Evolutionary conservation across 2,113 vertebrate genomes (phyloP).

Genomic region (Misgurnus anguillicaudatus): DNA sequence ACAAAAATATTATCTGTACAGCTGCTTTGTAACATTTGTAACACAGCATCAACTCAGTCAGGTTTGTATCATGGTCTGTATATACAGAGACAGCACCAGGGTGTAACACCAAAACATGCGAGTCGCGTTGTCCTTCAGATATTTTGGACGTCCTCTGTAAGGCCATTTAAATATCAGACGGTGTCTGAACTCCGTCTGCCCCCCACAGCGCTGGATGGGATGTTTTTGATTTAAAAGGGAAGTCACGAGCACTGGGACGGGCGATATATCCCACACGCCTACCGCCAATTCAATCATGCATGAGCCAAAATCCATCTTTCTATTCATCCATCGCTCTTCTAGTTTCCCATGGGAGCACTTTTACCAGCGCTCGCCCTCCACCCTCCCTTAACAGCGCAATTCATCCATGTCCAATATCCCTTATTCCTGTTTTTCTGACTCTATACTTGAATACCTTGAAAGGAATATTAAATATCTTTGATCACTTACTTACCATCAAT

Average conservation of each 20-base stretch:
- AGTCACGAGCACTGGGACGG: constrained; percentile 31
- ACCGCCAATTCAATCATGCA: constrained; percentile 16
- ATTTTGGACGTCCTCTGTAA: constrained; percentile 2
- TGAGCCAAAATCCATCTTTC: constrained; percentile 17
- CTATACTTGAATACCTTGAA: not conserved
- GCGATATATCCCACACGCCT: not conserved
- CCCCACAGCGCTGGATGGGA: not conserved
- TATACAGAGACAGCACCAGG: constrained; percentile 11
- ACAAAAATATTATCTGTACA: too few species aligned
- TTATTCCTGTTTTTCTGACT: not conserved
- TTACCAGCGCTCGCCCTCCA: not conserved
- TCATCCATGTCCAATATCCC: not conserved
- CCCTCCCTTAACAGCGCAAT: not conserved
- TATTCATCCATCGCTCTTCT: not conserved
- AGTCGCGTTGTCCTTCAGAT: not conserved
- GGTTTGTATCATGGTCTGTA: not conserved
- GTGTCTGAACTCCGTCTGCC: constrained; percentile 6
- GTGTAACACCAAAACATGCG: not conserved
- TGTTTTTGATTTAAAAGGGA: not conserved
- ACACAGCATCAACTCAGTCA: constrained; percentile 45
- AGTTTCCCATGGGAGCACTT: constrained; percentile 12
- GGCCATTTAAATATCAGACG: constrained; percentile 3
- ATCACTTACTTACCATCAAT: not conserved
- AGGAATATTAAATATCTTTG: not conserved
- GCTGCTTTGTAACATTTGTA: not conserved